These are phyloP conservation scores for Rhodophaea formosa DNA, from an alignment of 2,888 invertebrate genomes.

Conservation along the genomic window DNA sequence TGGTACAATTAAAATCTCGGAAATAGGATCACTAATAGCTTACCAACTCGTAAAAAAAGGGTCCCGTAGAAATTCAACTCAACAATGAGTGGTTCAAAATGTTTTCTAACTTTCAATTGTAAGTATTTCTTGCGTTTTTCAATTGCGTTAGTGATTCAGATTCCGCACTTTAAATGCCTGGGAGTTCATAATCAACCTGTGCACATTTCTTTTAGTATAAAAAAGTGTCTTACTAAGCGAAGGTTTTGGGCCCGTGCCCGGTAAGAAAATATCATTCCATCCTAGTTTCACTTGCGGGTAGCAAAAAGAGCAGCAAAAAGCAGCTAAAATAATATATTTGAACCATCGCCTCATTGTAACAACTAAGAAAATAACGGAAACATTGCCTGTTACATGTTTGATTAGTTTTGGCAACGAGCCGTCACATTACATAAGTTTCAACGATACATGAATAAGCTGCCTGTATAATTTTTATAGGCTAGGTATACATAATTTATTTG, in stretches of 20 bases:
- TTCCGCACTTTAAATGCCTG: too few species aligned
- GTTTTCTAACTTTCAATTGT: too few species aligned
- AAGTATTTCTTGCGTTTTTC: too few species aligned
- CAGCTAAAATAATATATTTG: slow-evolving; percentile 11
- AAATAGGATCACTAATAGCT: too few species aligned
- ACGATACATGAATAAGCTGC: background rate
- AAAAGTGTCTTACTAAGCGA: slow-evolving; percentile 38
- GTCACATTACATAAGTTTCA: slow-evolving; percentile 11
- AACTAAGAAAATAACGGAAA: background rate
- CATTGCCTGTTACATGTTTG: background rate
- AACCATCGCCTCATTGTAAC: slow-evolving; percentile 1
- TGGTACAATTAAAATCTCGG: too few species aligned
- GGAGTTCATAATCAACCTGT: background rate
- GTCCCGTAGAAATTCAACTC: too few species aligned
- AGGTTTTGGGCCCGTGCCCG: slow-evolving; percentile 33
- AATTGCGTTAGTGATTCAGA: too few species aligned
- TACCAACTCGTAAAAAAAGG: too few species aligned
- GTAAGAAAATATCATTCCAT: slow-evolving; percentile 41
- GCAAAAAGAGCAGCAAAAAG: too few species aligned
- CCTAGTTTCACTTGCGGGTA: slow-evolving; percentile 16
- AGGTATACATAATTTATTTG: background rate
- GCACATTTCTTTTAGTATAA: slow-evolving; percentile 5
- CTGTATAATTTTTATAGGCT: background rate
- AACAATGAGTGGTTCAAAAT: too few species aligned
- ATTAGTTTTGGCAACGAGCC: slow-evolving; percentile 11